Percentiles rank a stretch among this genome's conserved stretches.
phyloP scores from a whole-genome alignment of 2,888 invertebrate genomes.

The Conchocele bisecta region DNA sequence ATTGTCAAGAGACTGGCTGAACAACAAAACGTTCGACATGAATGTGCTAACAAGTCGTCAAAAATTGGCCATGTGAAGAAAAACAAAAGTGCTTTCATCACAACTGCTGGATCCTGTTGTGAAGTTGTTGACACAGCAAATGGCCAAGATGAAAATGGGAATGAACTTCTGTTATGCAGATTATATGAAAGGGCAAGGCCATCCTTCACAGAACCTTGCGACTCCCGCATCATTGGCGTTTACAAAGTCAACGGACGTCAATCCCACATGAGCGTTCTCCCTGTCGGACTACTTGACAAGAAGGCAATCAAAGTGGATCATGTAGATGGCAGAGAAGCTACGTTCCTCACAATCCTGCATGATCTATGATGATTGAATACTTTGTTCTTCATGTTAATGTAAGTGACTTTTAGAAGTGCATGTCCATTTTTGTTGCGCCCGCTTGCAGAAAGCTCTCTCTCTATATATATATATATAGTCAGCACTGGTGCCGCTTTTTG shows the following conservation, averaged over 20 bases:
- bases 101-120: conserved; percentile 4
- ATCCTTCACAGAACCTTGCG: not conserved
- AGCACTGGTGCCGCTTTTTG: too few species aligned
- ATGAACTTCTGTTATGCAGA: not conserved
- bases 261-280: not conserved
- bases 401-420: too few species aligned
- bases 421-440: too few species aligned
- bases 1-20: conserved; percentile 8
- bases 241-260: not conserved
- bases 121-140: not conserved
- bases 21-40: conserved; percentile 1
- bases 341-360: too few species aligned
- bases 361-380: too few species aligned
- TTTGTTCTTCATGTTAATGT: too few species aligned
- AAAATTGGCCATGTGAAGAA: not conserved
- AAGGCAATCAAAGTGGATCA: too few species aligned
- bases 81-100: conserved; percentile 5
- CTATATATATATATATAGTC: too few species aligned
- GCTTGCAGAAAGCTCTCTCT: too few species aligned
- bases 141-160: not conserved
- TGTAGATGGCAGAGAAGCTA: too few species aligned
- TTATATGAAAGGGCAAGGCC: not conserved
- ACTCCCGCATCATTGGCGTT: not conserved
- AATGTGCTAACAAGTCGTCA: not conserved
- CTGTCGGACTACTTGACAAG: too few species aligned